Base-by-base conservation (phyloP, 2,888 invertebrate species). In the Lathronympha strigana region DNA sequence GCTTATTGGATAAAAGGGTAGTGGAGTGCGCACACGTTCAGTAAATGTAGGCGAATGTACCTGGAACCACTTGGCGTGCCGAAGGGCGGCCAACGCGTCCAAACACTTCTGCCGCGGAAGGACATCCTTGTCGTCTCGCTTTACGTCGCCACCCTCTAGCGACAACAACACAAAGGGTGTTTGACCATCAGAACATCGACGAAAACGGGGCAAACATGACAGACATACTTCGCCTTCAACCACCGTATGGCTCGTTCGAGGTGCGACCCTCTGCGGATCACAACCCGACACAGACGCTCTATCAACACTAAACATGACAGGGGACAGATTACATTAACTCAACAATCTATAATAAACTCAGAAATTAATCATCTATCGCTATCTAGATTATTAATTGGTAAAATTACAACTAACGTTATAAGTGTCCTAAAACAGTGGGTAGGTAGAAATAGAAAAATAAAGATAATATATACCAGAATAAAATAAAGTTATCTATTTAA, bases 41-140 rank as follows among this genome's bases (percentile, higher is more conserved):
- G 79, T 83, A 80, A 84, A 81, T 88, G 88, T 82, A 80, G 92
- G 93, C 93, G 84, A 92, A 84, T 84, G 90, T 91, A 98, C 98
- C 98, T 99, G 99, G 96, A 99, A 99, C 99, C 99, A 99, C 95
- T 99, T 99, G 94, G 99, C 98, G 96, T 98, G 99, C 94, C 99
- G 97, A 93, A 99, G 96, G 93, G 98, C 98, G 94, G 99, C 99
- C 94, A 99, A 96, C 94, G 99, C 99, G 95, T 98, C 97, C 94
- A 99, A 97, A 96, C 99, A 99, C 94, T 98, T 98, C 94, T 98
- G 97, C 94, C 98, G 97, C 95, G 98, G 97, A 94, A 99, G 96
- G 92, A 98, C 96, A 94, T 98, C 98, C 93, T 95, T 95, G 94
- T 95, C 95, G 94, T 95, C 95, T 93, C 95, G 94, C 93, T 90